Evolutionary conservation across 2,797 vertebrate species (phyloP).

Genomic region (Cacajao melanocephalus): DNA sequence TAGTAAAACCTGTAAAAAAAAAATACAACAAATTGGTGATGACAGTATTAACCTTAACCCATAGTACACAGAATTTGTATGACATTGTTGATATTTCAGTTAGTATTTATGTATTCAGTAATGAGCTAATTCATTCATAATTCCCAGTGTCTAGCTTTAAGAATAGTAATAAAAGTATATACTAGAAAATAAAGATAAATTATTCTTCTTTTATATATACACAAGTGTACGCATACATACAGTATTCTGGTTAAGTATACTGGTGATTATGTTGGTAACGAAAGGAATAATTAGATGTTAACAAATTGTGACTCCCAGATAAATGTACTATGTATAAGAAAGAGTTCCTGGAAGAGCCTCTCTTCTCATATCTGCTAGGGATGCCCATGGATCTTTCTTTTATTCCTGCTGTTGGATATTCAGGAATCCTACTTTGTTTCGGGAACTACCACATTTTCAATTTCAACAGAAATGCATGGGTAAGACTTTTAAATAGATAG

Average conservation of each 20-base stretch:
- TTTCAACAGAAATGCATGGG: not conserved
- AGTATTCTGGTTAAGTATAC: not conserved
- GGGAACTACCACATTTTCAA: not conserved
- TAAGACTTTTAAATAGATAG: not conserved
- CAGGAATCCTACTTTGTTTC: slow-evolving; percentile 1
- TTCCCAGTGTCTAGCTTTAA: not conserved
- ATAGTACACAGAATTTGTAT: not conserved
- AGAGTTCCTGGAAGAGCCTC: not conserved
- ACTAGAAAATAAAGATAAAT: not conserved
- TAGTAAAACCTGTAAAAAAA: not conserved
- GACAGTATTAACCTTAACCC: not conserved
- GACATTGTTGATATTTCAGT: slow-evolving; percentile 13
- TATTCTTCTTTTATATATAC: not conserved
- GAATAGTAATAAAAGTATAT: not conserved
- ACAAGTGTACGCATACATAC: not conserved
- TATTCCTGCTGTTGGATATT: not conserved
- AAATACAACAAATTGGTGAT: not conserved
- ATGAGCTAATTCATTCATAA: not conserved
- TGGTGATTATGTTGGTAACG: not conserved
- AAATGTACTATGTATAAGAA: not conserved
- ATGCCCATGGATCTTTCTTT: not conserved
- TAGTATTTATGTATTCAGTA: not conserved
- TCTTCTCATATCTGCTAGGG: not conserved
- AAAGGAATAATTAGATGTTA: not conserved
- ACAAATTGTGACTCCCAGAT: not conserved